phyloP scores from a whole-genome alignment of 1,140 invertebrate species.

The Musca domestica region DNA sequence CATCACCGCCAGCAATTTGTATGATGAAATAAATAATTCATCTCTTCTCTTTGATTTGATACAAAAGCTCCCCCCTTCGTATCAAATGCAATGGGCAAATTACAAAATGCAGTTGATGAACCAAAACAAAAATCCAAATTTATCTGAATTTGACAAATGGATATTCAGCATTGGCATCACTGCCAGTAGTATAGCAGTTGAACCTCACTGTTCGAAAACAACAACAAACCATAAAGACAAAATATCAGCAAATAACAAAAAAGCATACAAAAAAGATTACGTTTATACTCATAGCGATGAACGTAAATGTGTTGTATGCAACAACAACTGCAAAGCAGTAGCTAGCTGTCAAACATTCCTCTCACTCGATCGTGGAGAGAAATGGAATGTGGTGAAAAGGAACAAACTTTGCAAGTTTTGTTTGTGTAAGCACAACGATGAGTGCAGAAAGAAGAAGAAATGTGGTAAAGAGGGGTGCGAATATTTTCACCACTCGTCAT shows the following conservation, averaged over 20 bases:
- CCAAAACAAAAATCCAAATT: neutral
- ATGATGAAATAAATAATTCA: neutral
- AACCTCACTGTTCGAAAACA: neutral
- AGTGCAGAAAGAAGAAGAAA: neutral
- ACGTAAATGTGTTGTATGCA: neutral
- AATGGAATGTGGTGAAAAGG: neutral
- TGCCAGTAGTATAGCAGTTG: neutral
- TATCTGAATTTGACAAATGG: neutral
- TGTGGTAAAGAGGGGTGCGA: neutral
- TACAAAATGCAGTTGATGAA: neutral
- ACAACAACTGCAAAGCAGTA: slow-evolving; percentile 3
- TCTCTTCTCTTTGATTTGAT: neutral
- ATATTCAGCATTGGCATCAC: neutral
- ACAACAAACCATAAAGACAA: neutral
- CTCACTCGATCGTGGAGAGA: neutral
- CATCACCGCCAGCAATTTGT: neutral
- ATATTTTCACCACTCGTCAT: neutral
- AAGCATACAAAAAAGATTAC: neutral
- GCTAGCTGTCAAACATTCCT: neutral
- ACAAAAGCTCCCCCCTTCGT: neutral
- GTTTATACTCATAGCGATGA: neutral
- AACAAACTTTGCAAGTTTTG: slow-evolving; percentile 1
- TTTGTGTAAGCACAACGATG: neutral
- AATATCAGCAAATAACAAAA: no score
- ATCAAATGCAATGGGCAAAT: neutral